phyloP scores from a whole-genome alignment of 2,888 invertebrate genomes.

The Magallana nippona region DNA sequence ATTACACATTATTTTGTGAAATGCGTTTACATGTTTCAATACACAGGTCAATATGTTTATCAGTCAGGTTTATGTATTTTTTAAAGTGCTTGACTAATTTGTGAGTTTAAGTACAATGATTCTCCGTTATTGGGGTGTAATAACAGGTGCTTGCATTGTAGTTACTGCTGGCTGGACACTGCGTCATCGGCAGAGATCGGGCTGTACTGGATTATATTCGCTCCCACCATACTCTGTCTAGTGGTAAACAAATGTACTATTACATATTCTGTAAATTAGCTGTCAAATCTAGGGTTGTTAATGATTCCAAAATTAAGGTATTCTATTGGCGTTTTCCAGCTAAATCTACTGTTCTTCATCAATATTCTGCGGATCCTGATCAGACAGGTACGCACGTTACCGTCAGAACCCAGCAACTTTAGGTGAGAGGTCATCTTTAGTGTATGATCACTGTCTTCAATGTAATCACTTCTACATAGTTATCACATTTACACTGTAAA shows the following conservation, averaged over 20 bases:
- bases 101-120: too few relatives aligned
- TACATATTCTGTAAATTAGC: too few relatives aligned
- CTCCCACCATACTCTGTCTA: not conserved
- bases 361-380: slow-evolving; percentile 75
- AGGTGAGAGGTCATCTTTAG: slow-evolving; percentile 63
- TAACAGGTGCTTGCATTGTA: not conserved
- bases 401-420: slow-evolving; percentile 77
- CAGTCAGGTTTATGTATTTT: too few relatives aligned
- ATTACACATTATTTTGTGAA: too few relatives aligned
- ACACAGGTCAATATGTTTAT: too few relatives aligned
- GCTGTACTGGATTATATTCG: slow-evolving; percentile 41
- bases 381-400: slow-evolving; percentile 74
- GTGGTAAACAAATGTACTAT: not conserved
- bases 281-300: too few relatives aligned
- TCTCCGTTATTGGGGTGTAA: not conserved
- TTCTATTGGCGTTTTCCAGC: slow-evolving; percentile 63
- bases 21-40: too few relatives aligned
- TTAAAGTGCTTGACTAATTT: too few relatives aligned
- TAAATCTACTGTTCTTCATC: slow-evolving; percentile 73
- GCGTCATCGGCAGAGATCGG: slow-evolving; percentile 25
- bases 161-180: slow-evolving; percentile 39
- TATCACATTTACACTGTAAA: too few relatives aligned
- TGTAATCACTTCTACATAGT: too few relatives aligned
- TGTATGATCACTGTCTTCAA: too few relatives aligned
- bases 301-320: not conserved